phyloP scores from a whole-genome alignment of 2,797 vertebrate species.

The Cuculus canorus region DNA sequence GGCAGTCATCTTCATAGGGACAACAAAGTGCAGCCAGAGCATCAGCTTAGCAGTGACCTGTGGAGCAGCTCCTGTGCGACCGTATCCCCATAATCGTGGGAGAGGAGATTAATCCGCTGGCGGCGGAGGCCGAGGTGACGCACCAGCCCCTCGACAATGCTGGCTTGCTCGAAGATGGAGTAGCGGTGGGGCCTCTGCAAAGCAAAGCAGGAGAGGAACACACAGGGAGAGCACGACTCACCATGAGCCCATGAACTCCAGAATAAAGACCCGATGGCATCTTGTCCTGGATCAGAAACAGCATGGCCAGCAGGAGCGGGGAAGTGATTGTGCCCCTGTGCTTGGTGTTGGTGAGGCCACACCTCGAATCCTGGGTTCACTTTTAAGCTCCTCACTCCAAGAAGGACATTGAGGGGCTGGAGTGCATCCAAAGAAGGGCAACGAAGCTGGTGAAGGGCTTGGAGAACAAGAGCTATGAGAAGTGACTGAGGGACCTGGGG shows the following conservation, averaged over 20 bases:
- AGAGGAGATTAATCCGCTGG: constrained; percentile 88
- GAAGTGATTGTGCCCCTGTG: no score
- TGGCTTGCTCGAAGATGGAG: constrained; percentile 96
- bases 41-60: constrained; percentile 76
- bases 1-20: not conserved
- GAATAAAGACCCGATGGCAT: not conserved
- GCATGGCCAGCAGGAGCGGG: no score
- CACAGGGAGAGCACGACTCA: not conserved
- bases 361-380: no score
- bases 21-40: not conserved
- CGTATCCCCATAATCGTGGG: constrained; percentile 94
- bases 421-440: no score
- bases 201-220: not conserved
- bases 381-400: no score
- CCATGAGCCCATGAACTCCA: not conserved
- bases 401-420: no score
- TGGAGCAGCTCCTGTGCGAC: constrained; percentile 95
- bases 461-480: no score
- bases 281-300: no score
- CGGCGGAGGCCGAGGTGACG: constrained; percentile 84
- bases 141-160: constrained; percentile 87
- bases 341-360: no score
- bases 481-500: no score
- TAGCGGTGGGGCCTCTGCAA: constrained; percentile 89
- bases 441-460: no score